Base-by-base conservation (phyloP, 2,888 invertebrate genomes). In the Entomobrya proxima region DNA sequence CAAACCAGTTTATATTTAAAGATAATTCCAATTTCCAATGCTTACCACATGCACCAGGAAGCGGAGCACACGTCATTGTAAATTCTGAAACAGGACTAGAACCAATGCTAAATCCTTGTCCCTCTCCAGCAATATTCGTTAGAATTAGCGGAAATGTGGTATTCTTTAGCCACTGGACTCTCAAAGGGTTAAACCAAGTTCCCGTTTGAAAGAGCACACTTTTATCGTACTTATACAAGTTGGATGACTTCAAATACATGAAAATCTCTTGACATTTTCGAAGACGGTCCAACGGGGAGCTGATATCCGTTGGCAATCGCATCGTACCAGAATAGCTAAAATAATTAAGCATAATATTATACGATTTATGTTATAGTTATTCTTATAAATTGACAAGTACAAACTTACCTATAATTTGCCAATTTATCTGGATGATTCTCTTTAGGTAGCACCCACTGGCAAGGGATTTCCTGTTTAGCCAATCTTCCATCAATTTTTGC, bases 101-200 rank as follows among this genome's bases (percentile, higher is more conserved):
- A 1, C 77, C 84, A 32, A 84, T 78, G 18, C 52, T 55, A 32
- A 84, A 84, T 13, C 84, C 84, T 44, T 84, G 58, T n/a, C 69
- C 35, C n/a, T 84, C 84, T 18, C 77, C 55, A 21, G 84, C 84
- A 84, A 84, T 84, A 32, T 84, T 84, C 0, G 84, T 77, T 11
- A 84, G 4, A 21, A 84, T 84, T n/a, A 84, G 21, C 0, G 84
- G 84, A 32, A 77, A 84, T 5, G 72, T 78, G 0, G 18, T 58
- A 47, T 69, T 77, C 47, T 67, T 69, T 6, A 84, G 27, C 55
- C 67, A 84, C 9, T 72, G 67, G 11, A 32, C 0, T 37, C 83
- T 64, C 18, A 83, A 30, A 1, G 83, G 83, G 27, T 67, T 83
- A 44, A 76, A 83, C 83, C 83, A 83, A 2, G 83, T 83, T 18